These are phyloP conservation scores for Axea sp. DNA, from an alignment of 2,888 invertebrate genomes.

Conservation along the genomic window DNA sequence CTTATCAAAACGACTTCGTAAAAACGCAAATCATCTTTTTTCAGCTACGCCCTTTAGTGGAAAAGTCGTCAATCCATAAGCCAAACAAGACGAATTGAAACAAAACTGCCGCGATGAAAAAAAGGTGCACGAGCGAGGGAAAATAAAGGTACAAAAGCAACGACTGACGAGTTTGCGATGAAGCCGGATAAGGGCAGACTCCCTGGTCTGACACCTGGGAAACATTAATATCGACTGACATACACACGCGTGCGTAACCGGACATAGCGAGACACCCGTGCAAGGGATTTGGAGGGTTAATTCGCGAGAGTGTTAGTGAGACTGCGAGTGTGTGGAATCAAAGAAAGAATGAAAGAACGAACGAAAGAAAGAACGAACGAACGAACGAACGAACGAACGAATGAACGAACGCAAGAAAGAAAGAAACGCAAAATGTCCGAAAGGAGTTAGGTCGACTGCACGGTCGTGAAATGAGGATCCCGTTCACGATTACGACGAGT, in stretches of 20 bases:
- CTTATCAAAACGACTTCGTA: background rate
- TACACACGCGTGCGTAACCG: conserved; percentile 38
- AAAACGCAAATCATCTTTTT: conserved; percentile 30
- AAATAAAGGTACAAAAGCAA: conserved; percentile 23
- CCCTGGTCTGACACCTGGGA: conserved; percentile 53
- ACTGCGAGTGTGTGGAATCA: conserved; percentile 10
- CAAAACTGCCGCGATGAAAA: background rate
- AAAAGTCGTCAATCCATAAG: conserved; percentile 13
- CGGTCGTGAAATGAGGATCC: conserved; percentile 33
- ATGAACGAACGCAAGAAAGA: background rate
- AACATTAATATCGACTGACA: conserved; percentile 53
- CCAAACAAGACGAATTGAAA: background rate
- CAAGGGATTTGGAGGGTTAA: conserved; percentile 43
- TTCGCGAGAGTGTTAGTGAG: conserved; percentile 16
- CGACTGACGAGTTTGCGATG: conserved; percentile 48
- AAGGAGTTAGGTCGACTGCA: conserved; percentile 26
- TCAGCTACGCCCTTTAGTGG: background rate
- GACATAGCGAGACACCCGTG: conserved; percentile 46
- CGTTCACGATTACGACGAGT: conserved; percentile 50
- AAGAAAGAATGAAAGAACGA: no score
- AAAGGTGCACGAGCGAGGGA: background rate
- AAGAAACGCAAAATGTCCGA: conserved; percentile 20
- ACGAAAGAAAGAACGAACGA: no score
- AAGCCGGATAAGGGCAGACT: conserved; percentile 55
- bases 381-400: no score